These are phyloP conservation scores for Cataglyphis altisquamis DNA, from an alignment of 2,888 invertebrate species.

Conservation along the genomic window DNA sequence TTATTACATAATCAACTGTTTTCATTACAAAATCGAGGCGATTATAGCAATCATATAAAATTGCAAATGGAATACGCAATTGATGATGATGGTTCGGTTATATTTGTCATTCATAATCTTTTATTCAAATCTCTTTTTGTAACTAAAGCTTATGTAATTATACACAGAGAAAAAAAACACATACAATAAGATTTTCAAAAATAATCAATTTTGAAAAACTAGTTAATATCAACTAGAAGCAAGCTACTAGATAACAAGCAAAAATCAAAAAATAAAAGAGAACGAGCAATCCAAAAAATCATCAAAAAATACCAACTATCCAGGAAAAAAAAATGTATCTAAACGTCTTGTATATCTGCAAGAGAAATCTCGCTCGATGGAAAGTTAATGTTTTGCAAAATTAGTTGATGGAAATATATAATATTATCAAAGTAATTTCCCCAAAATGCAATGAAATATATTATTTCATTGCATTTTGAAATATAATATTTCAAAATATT, in stretches of 20 bases:
- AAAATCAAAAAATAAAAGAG: not conserved
- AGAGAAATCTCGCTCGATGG: too few relatives aligned
- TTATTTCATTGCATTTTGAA: too few relatives aligned
- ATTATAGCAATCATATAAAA: not conserved
- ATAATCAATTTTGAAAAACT: slow-evolving; percentile 7
- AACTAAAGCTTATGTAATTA: slow-evolving; percentile 7
- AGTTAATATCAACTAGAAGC: not conserved
- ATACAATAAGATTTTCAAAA: not conserved
- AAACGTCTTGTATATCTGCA: too few relatives aligned
- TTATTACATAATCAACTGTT: not conserved
- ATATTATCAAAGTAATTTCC: not conserved
- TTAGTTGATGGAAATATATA: not conserved
- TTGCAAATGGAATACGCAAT: slow-evolving; percentile 28
- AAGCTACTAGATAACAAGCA: not conserved
- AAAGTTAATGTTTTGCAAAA: too few relatives aligned
- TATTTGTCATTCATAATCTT: slow-evolving; percentile 65
- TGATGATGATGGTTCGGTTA: slow-evolving; percentile 48
- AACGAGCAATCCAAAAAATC: too few relatives aligned
- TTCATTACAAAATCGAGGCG: not conserved
- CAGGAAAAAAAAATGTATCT: too few relatives aligned
- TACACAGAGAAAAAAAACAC: not conserved
- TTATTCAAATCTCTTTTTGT: not conserved
- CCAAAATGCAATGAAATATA: not conserved
- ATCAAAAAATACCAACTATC: too few relatives aligned
- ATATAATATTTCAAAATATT: too few relatives aligned